Percentiles rank a stretch among this genome's conserved stretches.
Evolutionary conservation across 2,797 vertebrate genomes (phyloP).

Genomic region (Glyptemys insculpta): DNA sequence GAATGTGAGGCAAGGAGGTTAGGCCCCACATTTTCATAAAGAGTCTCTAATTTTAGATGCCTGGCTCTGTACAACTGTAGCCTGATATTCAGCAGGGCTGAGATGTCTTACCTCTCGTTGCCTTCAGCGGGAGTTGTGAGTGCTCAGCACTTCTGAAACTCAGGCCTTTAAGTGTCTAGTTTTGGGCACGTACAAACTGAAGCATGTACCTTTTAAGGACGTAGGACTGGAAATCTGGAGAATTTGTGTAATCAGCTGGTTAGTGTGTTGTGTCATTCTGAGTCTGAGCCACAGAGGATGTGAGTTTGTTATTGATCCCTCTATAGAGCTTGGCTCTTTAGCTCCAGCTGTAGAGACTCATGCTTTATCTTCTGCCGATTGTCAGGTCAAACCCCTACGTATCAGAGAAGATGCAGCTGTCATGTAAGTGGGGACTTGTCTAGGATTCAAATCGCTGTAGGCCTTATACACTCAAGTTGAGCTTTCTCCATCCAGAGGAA

Average conservation of each 20-base stretch:
- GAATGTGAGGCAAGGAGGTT: not conserved
- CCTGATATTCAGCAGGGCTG: not conserved
- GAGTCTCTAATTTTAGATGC: not conserved
- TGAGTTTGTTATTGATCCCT: not conserved
- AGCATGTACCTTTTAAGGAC: not conserved
- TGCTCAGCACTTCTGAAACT: not conserved
- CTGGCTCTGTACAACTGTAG: not conserved
- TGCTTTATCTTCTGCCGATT: not conserved
- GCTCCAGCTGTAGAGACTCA: not conserved
- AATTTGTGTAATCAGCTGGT: not conserved
- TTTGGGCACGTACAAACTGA: not conserved
- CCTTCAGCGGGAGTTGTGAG: not conserved
- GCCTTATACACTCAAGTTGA: not conserved
- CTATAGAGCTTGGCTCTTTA: not conserved
- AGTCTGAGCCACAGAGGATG: not conserved
- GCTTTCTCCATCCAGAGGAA: not conserved
- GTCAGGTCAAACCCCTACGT: not conserved
- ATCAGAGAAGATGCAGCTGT: not conserved
- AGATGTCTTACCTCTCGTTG: not conserved
- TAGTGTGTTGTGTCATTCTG: not conserved
- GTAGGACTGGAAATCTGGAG: not conserved
- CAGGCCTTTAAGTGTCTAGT: not conserved
- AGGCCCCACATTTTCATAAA: not conserved
- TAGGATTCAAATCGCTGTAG: not conserved
- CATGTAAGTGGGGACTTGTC: not conserved